Evolutionary conservation across 1,140 invertebrate species (phyloP), one percentile per base, ranked within the genome.

Genomic region (Drosophila sp.): DNA sequence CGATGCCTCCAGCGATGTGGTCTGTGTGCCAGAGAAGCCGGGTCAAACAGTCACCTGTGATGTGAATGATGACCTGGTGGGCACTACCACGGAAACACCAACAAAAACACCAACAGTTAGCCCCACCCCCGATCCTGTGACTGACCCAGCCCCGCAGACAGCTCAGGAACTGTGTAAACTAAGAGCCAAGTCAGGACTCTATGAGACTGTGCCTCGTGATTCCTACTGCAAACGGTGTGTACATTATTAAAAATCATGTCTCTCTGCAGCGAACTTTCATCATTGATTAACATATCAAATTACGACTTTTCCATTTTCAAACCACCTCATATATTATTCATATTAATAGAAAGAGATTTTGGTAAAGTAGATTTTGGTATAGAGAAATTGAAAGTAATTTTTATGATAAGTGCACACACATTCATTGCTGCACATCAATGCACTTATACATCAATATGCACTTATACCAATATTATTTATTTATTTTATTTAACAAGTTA

Each of bases 211-310:
- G 7, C 90, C 90, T 5, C 9, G 48, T 2, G 90, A 91, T 73
- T 43, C 54, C n/a, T 84, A 76, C 50, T 91, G 90, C 16, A 69
- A 77, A 38, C 78, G 80, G 90, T 91, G 16, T 14, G 64, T 63
- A 21, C 11, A 38, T 2, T n/a, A n/a, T 38, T 38, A 4, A n/a
- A 4, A 9, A 8, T 5, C 7, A 0, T 11, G 29, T 1, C 16
- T 4, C 13, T 43, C 29, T 38, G 4, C 36, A n/a, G 36, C 4
- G 36, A n/a, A n/a, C 2, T 2, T 3, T n/a, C 36, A 2, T n/a
- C 9, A 34, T 34, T 9, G 7, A 9, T 9, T 0, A 34, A 2
- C 5, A 34, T 34, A 34, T 8, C 0, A 9, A 8, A 34, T 7
- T 9, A 2, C 32, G 0, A 8, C 7, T 34, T n/a, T n/a, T n/a